Base-by-base conservation (phyloP, 2,888 invertebrate species). In the Pristionchus fissidentatus region DNA sequence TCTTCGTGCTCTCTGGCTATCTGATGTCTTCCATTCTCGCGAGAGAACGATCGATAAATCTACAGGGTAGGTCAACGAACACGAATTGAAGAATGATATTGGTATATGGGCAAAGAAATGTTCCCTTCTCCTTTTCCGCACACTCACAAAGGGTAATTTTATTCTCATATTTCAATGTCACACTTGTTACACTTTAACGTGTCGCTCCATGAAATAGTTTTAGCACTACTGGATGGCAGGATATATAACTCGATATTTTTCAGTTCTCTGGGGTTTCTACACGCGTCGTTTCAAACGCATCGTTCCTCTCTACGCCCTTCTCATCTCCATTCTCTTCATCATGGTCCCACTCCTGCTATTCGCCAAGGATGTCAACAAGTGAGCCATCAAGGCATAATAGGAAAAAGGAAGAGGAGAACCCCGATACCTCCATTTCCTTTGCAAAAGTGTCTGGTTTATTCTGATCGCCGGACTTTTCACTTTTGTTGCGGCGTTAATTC, bases 1-100 rank as follows among this genome's bases (percentile, higher is more conserved):
- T 77, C 49, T 77, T 77, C 75, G 75, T 77, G 0, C 75, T 77
- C 49, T 77, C 75, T 19, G 75, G 75, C 13, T 77, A 49, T 32
- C 75, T 77, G 29, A 77, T 77, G 75, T 77, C 75, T 15, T 77
- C 75, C 1, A 77, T 77, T 22, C 75, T 77, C 19, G 75, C 75
- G 8, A 26, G 32, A 0, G 75, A 77, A 77, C 46, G 75, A 19
- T 35, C 19, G 0, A 46, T 77, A 29, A 26, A 46, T 32, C 2
- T 49, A 19, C 32, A 22, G 22, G 75, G 75, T 77, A 49, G 13
- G 49, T 49, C 49, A 49, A 19, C 49, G 19, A 15, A 15, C 49
- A 49, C 19, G 10, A n/a, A n/a, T n/a, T n/a, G n/a, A n/a, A n/a
- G n/a, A n/a, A n/a, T n/a, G n/a, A n/a, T n/a, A n/a, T n/a, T n/a